Conservation (phyloP, 2,113 vertebrate genomes). For the Pluvianellus socialis region DNA sequence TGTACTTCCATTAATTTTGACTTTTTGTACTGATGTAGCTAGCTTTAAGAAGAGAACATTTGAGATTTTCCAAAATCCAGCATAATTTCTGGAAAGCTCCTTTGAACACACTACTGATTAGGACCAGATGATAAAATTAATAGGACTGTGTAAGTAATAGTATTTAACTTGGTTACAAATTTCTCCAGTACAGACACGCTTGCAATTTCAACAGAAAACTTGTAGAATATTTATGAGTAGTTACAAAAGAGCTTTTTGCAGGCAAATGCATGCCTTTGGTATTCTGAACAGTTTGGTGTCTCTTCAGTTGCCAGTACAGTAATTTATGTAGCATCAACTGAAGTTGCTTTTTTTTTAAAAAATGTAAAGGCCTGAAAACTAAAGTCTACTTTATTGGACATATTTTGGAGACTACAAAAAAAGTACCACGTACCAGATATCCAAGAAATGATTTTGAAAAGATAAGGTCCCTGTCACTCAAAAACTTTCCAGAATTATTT, state of each 20-base stretch:
- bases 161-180: not conserved
- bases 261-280: not conserved
- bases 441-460: not conserved
- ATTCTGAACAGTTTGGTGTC: not conserved
- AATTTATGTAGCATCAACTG: not conserved
- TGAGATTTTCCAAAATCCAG: not conserved
- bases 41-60: not conserved
- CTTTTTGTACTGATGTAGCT: not conserved
- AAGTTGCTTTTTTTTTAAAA: not conserved
- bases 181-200: not conserved
- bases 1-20: not conserved
- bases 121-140: not conserved
- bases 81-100: not conserved
- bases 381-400: not conserved
- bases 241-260: not conserved
- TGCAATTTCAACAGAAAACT: not conserved
- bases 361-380: not conserved
- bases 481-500: not conserved
- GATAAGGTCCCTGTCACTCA: not conserved
- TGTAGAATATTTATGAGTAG: not conserved
- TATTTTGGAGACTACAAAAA: not conserved
- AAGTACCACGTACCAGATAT: not conserved
- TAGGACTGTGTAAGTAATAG: not conserved
- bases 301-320: not conserved
- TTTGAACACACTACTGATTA: not conserved